Evolutionary conservation across 2,113 vertebrate species (phyloP).

Genomic region (Eubucco bourcierii): DNA sequence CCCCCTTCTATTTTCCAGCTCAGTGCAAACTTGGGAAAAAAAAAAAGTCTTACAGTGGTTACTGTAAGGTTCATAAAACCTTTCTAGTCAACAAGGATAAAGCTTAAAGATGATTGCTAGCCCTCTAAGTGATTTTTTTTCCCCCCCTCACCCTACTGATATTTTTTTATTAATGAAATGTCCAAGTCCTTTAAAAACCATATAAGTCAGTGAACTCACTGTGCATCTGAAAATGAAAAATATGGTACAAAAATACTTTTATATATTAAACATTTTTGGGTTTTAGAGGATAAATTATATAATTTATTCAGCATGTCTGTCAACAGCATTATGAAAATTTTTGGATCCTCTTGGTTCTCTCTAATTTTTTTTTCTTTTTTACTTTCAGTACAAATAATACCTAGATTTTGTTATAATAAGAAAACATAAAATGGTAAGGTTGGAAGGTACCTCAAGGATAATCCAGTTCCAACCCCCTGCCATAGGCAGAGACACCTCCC

Average conservation of each 20-base stretch:
- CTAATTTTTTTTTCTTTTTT: not conserved
- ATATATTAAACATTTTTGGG: not conserved
- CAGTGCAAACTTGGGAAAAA: not conserved
- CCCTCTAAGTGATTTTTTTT: not conserved
- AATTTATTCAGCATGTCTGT: not conserved
- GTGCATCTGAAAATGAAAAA: not conserved
- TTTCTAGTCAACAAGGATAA: not conserved
- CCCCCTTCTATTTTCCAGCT: not conserved
- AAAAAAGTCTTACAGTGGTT: not conserved
- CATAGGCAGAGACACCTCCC: too few relatives aligned
- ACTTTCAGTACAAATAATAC: not conserved
- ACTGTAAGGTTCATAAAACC: not conserved
- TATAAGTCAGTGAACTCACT: not conserved
- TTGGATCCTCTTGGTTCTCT: not conserved
- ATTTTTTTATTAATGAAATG: not conserved
- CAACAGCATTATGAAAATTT: not conserved
- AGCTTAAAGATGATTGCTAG: not conserved
- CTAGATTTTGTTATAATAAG: not conserved
- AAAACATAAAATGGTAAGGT: too few relatives aligned
- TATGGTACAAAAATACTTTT: not conserved
- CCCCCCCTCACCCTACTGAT: not conserved
- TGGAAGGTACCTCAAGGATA: too few relatives aligned
- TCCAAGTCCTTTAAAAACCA: not conserved
- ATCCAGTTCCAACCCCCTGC: too few relatives aligned
- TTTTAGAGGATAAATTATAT: not conserved